Percentiles rank a stretch among this genome's conserved stretches.
Evolutionary conservation across 2,113 vertebrate genomes (phyloP).

Genomic region (Eptesicus fuscus): DNA sequence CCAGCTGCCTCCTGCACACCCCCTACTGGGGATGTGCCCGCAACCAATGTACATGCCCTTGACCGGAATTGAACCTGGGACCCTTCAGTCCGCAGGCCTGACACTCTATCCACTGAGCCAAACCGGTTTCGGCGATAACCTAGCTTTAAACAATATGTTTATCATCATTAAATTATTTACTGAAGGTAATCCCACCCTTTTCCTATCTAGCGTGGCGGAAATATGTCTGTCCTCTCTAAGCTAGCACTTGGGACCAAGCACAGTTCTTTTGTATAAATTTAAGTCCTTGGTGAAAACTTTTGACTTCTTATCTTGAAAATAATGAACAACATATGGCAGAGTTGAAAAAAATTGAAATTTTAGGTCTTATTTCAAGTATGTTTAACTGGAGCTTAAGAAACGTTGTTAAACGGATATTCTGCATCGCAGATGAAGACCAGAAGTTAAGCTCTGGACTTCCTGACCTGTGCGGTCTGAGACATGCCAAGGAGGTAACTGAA

Average conservation of each 20-base stretch:
- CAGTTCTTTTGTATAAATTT: background rate
- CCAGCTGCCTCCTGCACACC: no score
- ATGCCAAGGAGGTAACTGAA: background rate
- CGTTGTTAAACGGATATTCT: background rate
- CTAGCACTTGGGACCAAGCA: background rate
- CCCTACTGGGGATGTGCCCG: no score
- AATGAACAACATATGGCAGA: background rate
- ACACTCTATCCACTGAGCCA: no score
- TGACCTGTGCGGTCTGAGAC: background rate
- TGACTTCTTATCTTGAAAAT: constrained; percentile 15
- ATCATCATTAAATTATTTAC: background rate
- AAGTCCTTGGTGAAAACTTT: background rate
- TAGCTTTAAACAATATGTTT: background rate
- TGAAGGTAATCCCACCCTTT: background rate
- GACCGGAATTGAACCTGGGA: no score
- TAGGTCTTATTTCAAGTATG: background rate
- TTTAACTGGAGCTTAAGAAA: background rate
- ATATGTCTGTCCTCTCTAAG: background rate
- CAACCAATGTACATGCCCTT: no score
- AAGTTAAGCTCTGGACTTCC: background rate
- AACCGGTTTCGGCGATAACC: background rate
- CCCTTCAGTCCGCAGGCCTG: no score
- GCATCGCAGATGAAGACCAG: background rate
- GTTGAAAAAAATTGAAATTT: background rate
- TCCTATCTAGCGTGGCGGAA: background rate